A percentile compares a stretch with the other conserved stretches of the same genome.
These are phyloP conservation scores for Holacanthus passer DNA, from an alignment of 2,113 vertebrate genomes.

Conservation along the genomic window DNA sequence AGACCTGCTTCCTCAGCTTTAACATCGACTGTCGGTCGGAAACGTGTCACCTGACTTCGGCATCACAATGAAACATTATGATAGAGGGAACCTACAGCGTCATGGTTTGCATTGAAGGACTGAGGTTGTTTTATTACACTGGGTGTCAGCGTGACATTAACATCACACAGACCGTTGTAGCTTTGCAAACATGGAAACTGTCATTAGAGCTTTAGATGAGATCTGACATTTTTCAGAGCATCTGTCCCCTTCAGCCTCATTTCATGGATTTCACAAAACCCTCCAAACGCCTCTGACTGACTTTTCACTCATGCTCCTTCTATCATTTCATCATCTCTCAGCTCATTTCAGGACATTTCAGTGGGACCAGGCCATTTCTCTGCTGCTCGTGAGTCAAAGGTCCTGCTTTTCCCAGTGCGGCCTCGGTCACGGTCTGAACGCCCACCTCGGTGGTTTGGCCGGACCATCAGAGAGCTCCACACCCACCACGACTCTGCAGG, in stretches of 20 bases:
- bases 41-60: too few relatives aligned
- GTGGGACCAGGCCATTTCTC: background rate
- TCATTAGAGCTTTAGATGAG: background rate
- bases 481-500: slow-evolving; percentile 32
- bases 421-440: background rate
- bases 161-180: background rate
- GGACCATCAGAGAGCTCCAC: background rate
- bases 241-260: background rate
- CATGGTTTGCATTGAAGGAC: too few relatives aligned
- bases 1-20: too few relatives aligned
- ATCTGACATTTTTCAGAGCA: background rate
- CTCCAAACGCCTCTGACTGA: background rate
- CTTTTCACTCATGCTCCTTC: background rate
- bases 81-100: too few relatives aligned
- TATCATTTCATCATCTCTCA: background rate
- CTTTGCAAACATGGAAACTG: background rate
- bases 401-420: slow-evolving; percentile 29
- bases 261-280: background rate
- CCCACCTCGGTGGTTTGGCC: slow-evolving; percentile 18
- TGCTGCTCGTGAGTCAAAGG: slow-evolving; percentile 30
- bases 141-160: background rate
- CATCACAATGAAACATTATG: too few relatives aligned
- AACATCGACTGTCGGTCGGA: too few relatives aligned
- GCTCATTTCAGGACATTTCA: background rate
- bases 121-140: background rate